Percentiles rank a stretch among this genome's conserved stretches.
phyloP scores from a whole-genome alignment of 2,797 vertebrate species.

The Poecilia gillii region DNA sequence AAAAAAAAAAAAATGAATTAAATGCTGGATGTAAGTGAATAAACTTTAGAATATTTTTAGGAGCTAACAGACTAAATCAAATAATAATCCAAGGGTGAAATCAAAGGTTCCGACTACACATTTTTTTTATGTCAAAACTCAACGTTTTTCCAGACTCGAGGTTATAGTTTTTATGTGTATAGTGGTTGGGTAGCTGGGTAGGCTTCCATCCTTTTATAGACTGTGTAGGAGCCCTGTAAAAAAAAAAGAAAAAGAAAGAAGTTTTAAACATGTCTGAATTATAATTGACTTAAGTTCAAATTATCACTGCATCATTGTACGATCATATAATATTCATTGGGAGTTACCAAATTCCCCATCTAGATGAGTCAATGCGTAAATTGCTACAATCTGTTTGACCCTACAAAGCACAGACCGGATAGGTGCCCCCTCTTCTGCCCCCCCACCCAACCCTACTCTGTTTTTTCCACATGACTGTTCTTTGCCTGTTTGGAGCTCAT shows the following conservation, averaged over 20 bases:
- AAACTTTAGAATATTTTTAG: constrained; percentile 19
- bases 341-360: constrained; percentile 31
- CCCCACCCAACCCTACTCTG: not conserved
- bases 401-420: constrained; percentile 27
- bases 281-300: constrained; percentile 1
- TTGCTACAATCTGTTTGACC: constrained; percentile 54
- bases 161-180: not conserved
- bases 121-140: not conserved
- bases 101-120: not conserved
- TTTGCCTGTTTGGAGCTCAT: constrained; percentile 38
- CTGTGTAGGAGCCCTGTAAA: not conserved
- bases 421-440: constrained; percentile 27
- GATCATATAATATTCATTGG: constrained; percentile 34
- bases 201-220: not conserved
- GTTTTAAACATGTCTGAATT: not conserved
- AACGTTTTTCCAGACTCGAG: not conserved
- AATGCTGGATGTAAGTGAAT: constrained; percentile 29
- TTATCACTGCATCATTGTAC: constrained; percentile 20
- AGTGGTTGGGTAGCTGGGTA: too few species aligned
- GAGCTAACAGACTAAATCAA: constrained; percentile 10
- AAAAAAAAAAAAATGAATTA: not conserved
- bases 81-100: not conserved
- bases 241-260: constrained; percentile 15
- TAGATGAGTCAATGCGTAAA: constrained; percentile 42
- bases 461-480: constrained; percentile 31